Conservation (phyloP, 2,113 vertebrate genomes). For the Sinosuthora webbiana region DNA sequence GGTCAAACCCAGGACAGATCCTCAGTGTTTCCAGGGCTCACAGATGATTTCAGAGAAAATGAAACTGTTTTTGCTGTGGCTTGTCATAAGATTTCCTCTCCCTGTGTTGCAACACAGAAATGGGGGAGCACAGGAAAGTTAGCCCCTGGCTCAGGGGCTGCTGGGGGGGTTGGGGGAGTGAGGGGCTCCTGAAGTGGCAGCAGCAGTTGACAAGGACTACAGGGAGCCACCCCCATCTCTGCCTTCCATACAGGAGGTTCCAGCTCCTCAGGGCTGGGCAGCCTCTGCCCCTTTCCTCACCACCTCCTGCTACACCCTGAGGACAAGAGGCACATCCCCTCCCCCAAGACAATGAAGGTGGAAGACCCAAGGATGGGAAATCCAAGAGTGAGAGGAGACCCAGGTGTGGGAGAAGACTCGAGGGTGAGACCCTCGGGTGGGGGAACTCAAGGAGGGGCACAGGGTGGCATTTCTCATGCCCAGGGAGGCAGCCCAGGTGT, state of each 20-base stretch:
- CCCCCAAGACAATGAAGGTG: not conserved
- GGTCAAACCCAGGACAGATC: not conserved
- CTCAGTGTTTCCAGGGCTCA: not conserved
- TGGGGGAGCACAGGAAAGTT: not conserved
- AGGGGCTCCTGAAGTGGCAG: not conserved
- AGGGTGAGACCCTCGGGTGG: not conserved
- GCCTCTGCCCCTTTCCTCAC: not conserved
- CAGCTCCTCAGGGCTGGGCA: not conserved
- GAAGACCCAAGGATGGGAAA: not conserved
- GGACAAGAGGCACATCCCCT: not conserved
- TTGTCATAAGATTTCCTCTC: constrained; percentile 41
- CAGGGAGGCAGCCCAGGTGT: not conserved
- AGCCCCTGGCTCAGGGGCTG: not conserved
- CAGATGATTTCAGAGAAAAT: not conserved
- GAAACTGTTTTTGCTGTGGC: not conserved
- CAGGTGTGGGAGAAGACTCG: not conserved
- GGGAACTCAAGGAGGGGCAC: not conserved
- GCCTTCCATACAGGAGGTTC: rapidly evolving
- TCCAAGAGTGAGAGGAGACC: not conserved
- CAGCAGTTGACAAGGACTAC: rapidly evolving
- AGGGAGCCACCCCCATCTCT: not conserved
- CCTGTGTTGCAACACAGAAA: not conserved
- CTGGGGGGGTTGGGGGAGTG: not conserved
- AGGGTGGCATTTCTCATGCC: not conserved
- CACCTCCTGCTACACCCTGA: not conserved